Evolutionary conservation across 2,888 invertebrate species (phyloP), one percentile per base, ranked within the genome.

Genomic region (Microchrysa polita): DNA sequence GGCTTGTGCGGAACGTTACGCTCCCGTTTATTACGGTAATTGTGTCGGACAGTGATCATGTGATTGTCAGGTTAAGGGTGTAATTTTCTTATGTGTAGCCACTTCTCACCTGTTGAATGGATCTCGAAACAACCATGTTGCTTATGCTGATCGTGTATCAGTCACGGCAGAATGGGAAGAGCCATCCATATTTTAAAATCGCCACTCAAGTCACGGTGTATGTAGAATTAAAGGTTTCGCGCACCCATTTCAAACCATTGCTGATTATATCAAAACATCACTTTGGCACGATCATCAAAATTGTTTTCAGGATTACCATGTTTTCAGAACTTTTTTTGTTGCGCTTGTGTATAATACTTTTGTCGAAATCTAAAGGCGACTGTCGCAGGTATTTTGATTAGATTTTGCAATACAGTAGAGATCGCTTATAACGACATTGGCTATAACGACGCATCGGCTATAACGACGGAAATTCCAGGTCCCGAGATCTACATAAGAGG

Each of bases 1-100:
- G 44, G 65, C 44, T 65, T 65, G 44, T 65, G 65, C 65, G 18
- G 44, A 20, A 65, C 65, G 65, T 34, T 65, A 65, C 59, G 59
- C 65, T 65, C 44, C 65, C 44, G 65, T 65, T 20, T 44, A 65
- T 65, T 65, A 65, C 44, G 44, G 65, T 65, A 44, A 65, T 65
- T 20, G 65, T 65, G 42, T 44, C 48, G 65, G 44, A 44, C 65
- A 42, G 44, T 65, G 65, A 65, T 65, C 65, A 20, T 22, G 14
- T 44, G 65, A 65, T 44, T 65, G 44, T 65, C 65, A 42, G 48
- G 65, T 42, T 44, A n/a, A 42, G 44, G 65, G 42, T 34, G 65
- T 44, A 65, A 65, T 65, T 63, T 65, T 10, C 44, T 65, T 9
- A 44, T 65, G 48, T n/a, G 48, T n/a, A 65, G 18, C 44, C n/a